These are phyloP conservation scores for Bombus waltoni DNA, from an alignment of 1,140 invertebrate genomes.

Conservation along the genomic window DNA sequence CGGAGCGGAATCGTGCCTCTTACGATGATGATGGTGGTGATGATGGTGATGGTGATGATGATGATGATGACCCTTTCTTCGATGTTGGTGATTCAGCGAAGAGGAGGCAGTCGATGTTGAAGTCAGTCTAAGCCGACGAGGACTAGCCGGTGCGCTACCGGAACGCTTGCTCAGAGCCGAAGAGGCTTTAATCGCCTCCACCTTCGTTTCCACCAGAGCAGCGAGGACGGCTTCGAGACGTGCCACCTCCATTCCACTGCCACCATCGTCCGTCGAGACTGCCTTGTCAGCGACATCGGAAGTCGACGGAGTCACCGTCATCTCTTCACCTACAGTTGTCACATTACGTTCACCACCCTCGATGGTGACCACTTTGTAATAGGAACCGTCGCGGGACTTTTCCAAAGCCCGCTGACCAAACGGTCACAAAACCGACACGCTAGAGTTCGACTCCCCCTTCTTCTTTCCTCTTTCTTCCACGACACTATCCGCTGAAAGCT, in stretches of 20 bases:
- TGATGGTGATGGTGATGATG: conserved; percentile 59
- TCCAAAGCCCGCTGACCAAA: conserved; percentile 45
- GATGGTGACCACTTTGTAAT: conserved; percentile 33
- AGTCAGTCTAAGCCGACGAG: conserved; percentile 75
- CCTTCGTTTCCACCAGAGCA: conserved; percentile 86
- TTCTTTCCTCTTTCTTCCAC: conserved; percentile 31
- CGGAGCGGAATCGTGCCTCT: conserved; percentile 77
- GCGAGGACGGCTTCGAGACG: conserved; percentile 86
- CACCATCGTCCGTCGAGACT: conserved; percentile 86
- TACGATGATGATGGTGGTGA: conserved; percentile 68
- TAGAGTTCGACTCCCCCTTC: neutral
- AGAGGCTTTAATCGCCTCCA: conserved; percentile 79
- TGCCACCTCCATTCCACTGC: conserved; percentile 81
- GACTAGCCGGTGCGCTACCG: conserved; percentile 77
- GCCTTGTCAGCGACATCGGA: conserved; percentile 86
- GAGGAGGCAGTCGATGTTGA: conserved; percentile 80
- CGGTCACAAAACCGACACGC: conserved; percentile 57
- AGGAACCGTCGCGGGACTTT: conserved; percentile 38
- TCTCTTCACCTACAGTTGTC: conserved; percentile 58
- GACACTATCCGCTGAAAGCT: conserved; percentile 50
- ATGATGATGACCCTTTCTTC: conserved; percentile 57
- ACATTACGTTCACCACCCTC: conserved; percentile 52
- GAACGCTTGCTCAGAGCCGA: conserved; percentile 70
- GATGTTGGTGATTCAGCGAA: conserved; percentile 72
- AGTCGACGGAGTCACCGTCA: conserved; percentile 81